A percentile compares a stretch with the other conserved stretches of the same genome.
phyloP scores from a whole-genome alignment of 2,888 invertebrate genomes.

The Euzetes globulus region DNA sequence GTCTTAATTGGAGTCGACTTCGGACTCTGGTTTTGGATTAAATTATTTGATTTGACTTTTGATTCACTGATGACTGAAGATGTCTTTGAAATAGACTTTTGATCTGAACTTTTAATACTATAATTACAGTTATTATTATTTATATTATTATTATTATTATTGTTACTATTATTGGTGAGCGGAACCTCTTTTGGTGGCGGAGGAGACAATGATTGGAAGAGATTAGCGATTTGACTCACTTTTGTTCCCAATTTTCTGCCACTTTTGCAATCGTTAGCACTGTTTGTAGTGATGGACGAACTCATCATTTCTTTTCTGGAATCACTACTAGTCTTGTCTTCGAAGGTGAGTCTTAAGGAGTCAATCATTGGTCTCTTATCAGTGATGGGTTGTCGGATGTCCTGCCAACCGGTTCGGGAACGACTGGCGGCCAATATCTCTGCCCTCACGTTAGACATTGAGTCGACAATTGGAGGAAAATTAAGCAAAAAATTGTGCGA shows the following conservation, averaged over 20 bases:
- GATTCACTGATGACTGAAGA: constrained; percentile 16
- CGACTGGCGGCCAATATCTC: constrained; percentile 44
- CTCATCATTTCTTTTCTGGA: not conserved
- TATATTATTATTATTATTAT: not conserved
- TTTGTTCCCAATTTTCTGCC: constrained; percentile 41
- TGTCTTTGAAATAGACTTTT: constrained; percentile 32
- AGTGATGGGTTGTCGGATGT: constrained; percentile 24
- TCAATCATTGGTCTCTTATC: constrained; percentile 31
- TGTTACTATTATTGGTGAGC: not conserved
- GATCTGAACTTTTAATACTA: not conserved
- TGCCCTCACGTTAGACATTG: constrained; percentile 44
- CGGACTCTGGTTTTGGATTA: not conserved
- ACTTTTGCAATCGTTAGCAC: constrained; percentile 15
- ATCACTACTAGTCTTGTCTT: constrained; percentile 24
- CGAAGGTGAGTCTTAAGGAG: constrained; percentile 26
- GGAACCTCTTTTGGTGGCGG: constrained; percentile 11
- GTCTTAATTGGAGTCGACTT: not conserved
- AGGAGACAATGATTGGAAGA: constrained; percentile 42
- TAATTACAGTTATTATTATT: not conserved
- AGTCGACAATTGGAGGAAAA: not conserved
- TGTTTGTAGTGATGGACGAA: not conserved
- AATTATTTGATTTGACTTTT: constrained; percentile 7
- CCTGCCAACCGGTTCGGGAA: constrained; percentile 44
- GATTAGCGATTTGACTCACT: constrained; percentile 43
- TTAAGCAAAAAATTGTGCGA: not conserved